Evolutionary conservation across 2,797 vertebrate species (phyloP), one percentile per base, ranked within the genome.

Genomic region (Eutrigla gurnardus): DNA sequence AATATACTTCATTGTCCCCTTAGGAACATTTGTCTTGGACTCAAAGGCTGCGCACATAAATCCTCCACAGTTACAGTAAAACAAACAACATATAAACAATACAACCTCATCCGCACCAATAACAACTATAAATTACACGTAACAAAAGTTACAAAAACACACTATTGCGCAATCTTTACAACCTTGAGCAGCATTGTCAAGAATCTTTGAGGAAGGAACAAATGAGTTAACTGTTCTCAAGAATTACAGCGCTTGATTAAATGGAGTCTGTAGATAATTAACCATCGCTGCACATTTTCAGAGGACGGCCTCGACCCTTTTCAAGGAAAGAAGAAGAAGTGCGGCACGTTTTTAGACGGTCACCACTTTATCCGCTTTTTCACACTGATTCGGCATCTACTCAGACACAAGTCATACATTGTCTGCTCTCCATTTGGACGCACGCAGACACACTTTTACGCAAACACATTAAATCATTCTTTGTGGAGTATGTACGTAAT

Each of bases 391-490:
- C 54, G 18, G 2, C 36, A 46, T 70, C 25, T 54, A n/a, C 35
- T 46, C 36, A 59, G 61, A 65, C 37, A 11, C 32, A 77, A 47
- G 1, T 11, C 36, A 53, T 45, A 25, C 2, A 54, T 18, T 33
- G 58, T 47, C 5, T 52, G 14, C 15, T 9, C n/a, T 25, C 13
- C 33, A 57, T 70, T 69, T 49, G 35, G 35, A 60, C 46, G 50
- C n/a, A 55, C 17, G 15, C 15, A 18, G 39, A 32, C 53, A 65
- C 45, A 59, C 40, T 35, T 43, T 6, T 33, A 46, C 3, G 1
- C 37, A 78, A 71, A 75, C 54, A 72, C 49, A 74, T 54, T 40
- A 55, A 78, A 78, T 83, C 62, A 54, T 78, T 76, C n/a, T 88
- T 77, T 80, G 73, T 76, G 67, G 70, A 55, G 13, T 9, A 40